Evolutionary conservation across 2,888 invertebrate genomes (phyloP), one percentile per base, ranked within the genome.

Genomic region (Caenorhabditis drosophilae): DNA sequence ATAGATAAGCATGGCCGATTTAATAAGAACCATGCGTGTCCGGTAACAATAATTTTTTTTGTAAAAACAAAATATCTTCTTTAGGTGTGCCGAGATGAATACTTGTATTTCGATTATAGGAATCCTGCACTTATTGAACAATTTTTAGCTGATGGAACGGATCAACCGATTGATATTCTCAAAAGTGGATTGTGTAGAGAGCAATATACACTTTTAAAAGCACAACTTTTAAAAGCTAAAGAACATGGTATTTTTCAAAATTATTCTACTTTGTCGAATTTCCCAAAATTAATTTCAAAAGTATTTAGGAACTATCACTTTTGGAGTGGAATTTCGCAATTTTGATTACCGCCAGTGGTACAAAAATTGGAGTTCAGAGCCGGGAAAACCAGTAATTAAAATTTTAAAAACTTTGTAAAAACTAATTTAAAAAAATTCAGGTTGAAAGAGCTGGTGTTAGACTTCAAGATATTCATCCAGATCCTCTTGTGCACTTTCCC

Each of bases 31-130:
- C 70, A 82, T 53, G 78, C 82, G 6, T 82, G 82, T 57, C 82
- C 82, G 3, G 71, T 81, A 31, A 50, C 60, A 44, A 4, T 11
- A 26, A 41, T 22, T 11, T 44, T 16, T 1, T 22, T n/a, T 23
- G n/a, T 18, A 16, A 25, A 40, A 23, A 23, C 11, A 4, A 36
- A 16, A 20, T 11, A 11, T 11, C 9, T 20, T 36, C 27, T 49
- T 40, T 36, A 70, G 66, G 51, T 68, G 16, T 81, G 77, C 35
- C 75, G 82, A 7, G 82, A 82, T 60, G 82, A 82, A 54, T 82
- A 82, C 61, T 58, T 82, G 22, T 82, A 79, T 66, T 82, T 82
- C 63, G 80, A 82, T 60, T 82, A 76, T 51, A 67, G 82, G 57
- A 81, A 81, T 57, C 81, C 81, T n/a, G 46, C 62, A 7, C 59